phyloP scores from a whole-genome alignment of 2,888 invertebrate species.

The Drosophila prolongata region DNA sequence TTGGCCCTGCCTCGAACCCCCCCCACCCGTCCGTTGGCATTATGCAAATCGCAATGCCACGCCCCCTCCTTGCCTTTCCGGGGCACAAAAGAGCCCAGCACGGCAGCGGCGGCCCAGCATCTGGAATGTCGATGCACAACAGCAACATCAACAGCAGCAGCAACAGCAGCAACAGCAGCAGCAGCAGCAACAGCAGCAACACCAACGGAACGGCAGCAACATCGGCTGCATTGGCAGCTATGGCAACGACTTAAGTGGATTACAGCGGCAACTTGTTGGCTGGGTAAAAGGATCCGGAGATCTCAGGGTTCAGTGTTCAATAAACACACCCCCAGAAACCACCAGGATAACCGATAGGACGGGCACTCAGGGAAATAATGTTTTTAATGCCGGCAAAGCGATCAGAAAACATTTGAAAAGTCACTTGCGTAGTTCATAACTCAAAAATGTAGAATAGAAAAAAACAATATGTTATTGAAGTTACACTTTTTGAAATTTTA shows the following conservation, averaged over 20 bases:
- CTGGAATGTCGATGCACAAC: slow-evolving; percentile 44
- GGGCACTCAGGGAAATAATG: slow-evolving; percentile 6
- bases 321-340: slow-evolving; percentile 29
- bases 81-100: slow-evolving; percentile 27
- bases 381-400: neutral
- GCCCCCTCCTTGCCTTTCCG: slow-evolving; percentile 4
- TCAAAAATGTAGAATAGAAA: neutral
- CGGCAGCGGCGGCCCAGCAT: slow-evolving; percentile 30
- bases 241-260: slow-evolving; percentile 66
- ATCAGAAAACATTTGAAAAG: neutral
- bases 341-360: slow-evolving; percentile 22
- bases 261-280: slow-evolving; percentile 70
- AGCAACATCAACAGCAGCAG: slow-evolving; percentile 7
- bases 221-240: slow-evolving; percentile 33
- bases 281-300: slow-evolving; percentile 29
- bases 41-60: slow-evolving; percentile 38
- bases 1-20: neutral
- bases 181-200: slow-evolving; percentile 21
- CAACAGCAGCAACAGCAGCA: slow-evolving; percentile 1
- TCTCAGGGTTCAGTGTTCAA: slow-evolving; percentile 35
- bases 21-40: slow-evolving; percentile 14
- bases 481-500: no score
- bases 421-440: neutral
- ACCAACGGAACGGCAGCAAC: slow-evolving; percentile 20
- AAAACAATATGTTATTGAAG: no score